Conservation (phyloP, 2,113 vertebrate species). For the Proteles cristata region DNA sequence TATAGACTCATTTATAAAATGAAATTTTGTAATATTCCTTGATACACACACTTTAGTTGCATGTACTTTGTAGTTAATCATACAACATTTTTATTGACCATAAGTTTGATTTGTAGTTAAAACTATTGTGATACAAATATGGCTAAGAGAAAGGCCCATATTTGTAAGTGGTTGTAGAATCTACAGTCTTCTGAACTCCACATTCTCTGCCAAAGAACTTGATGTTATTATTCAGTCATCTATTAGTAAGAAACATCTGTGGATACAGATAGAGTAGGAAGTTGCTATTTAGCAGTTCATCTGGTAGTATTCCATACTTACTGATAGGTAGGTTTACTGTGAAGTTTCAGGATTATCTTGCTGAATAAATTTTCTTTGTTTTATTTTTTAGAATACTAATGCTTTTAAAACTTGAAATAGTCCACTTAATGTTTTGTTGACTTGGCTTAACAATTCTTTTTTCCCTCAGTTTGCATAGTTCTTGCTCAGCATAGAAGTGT, state of each 20-base stretch:
- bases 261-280: conserved; percentile 4
- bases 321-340: conserved; percentile 35
- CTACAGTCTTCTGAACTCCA: not conserved
- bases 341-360: conserved; percentile 39
- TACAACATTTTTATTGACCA: conserved; percentile 3
- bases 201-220: conserved; percentile 28
- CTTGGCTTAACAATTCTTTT: conserved; percentile 55
- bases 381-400: conserved; percentile 40
- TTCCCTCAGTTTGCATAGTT: conserved; percentile 3
- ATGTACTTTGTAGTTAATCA: conserved; percentile 1
- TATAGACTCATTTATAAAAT: conserved; percentile 19
- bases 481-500: conserved; percentile 58
- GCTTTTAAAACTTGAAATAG: conserved; percentile 54
- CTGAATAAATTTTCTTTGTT: conserved; percentile 36
- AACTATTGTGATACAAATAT: conserved; percentile 4
- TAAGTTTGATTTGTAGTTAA: conserved; percentile 55
- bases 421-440: conserved; percentile 26
- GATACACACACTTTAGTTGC: not conserved
- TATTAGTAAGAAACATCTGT: not conserved
- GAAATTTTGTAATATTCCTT: conserved; percentile 3
- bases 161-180: conserved; percentile 33
- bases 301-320: not conserved
- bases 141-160: not conserved
- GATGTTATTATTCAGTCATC: not conserved
- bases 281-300: conserved; percentile 33